Conservation (phyloP, 1,140 invertebrate genomes). For the Thaumetopoea pityocampa region DNA sequence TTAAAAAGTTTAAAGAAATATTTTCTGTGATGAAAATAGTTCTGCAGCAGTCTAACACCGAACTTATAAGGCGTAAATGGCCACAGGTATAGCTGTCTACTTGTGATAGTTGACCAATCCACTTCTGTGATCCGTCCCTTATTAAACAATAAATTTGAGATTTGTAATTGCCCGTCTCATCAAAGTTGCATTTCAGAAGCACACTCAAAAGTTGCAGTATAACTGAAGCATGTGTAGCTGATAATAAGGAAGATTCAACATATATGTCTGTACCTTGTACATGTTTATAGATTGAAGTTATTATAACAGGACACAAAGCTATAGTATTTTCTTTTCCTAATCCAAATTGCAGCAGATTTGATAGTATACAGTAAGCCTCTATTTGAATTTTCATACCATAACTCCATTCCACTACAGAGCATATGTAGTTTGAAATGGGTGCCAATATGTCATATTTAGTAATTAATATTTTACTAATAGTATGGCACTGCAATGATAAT, state of each 20-base stretch:
- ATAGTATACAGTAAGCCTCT: slow-evolving; percentile 75
- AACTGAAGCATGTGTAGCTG: slow-evolving; percentile 70
- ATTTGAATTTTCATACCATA: slow-evolving; percentile 77
- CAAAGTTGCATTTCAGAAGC: slow-evolving; percentile 33
- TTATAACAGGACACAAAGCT: slow-evolving; percentile 57
- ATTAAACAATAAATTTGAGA: slow-evolving; percentile 52
- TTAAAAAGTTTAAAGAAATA: slow-evolving; percentile 37
- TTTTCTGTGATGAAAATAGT: slow-evolving; percentile 41
- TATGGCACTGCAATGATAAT: slow-evolving; percentile 62
- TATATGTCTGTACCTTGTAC: slow-evolving; percentile 70
- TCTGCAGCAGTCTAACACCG: slow-evolving; percentile 50
- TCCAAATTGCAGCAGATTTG: slow-evolving; percentile 63
- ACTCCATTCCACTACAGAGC: slow-evolving; percentile 65
- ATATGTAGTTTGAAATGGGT: slow-evolving; percentile 68
- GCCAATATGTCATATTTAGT: slow-evolving; percentile 70
- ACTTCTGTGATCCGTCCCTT: slow-evolving; percentile 54
- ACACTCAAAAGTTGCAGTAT: slow-evolving; percentile 58
- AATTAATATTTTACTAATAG: slow-evolving; percentile 48
- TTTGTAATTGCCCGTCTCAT: slow-evolving; percentile 36
- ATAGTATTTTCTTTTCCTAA: slow-evolving; percentile 53
- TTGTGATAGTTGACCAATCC: slow-evolving; percentile 37
- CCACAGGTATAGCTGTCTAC: slow-evolving; percentile 52
- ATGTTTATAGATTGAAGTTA: slow-evolving; percentile 73
- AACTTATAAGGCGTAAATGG: slow-evolving; percentile 46
- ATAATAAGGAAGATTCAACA: slow-evolving; percentile 56